Base-by-base conservation (phyloP, 2,888 invertebrate genomes). In the Nephrocerus scutellatus region DNA sequence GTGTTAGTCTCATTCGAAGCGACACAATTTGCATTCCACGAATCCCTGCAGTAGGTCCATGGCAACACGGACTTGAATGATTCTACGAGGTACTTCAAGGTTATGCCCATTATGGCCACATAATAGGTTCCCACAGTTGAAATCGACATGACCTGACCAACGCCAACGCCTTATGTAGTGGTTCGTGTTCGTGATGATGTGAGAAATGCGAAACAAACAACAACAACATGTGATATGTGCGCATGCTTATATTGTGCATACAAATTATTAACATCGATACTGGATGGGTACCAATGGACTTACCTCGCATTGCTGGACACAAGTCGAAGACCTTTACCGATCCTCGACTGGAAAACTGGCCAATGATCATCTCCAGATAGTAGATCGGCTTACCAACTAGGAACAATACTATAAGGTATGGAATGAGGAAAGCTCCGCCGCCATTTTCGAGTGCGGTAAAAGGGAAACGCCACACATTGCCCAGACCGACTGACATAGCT, bases 341-440 rank as follows among this genome's bases (percentile, higher is more conserved):
- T 9, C 84, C 83, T 46, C 74, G 72, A 47, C 79, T 78, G 18
- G 77, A 76, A 60, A 83, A 85, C 62, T 85, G 84, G 2, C 84
- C 85, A 28, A 84, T 66, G 5, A 78, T 70, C 70, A 82, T 77
- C 66, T 85, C 84, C 65, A 85, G 64, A 56, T 80, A 82, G 57
- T 84, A 83, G 52, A 84, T 71, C 2, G 81, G 81, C 49, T 79
- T 73, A 34, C 81, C 81, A 36, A 82, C 73, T 36, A 82, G 56
- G 36, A 79, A 66, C 31, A 82, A 62, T 8, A 81, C 74, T 42
- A 80, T 72, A 32, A 81, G 63, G 53, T 82, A 68, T 22, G 81
- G 80, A 43, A 80, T 77, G 16, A 80, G 62, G 51, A 80, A 80
- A 1, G 79, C 80, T 6, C 79, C 80, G 2, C 80, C 80, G 2